phyloP scores from a whole-genome alignment of 1,140 invertebrate species.

The Drosophila baimaii region DNA sequence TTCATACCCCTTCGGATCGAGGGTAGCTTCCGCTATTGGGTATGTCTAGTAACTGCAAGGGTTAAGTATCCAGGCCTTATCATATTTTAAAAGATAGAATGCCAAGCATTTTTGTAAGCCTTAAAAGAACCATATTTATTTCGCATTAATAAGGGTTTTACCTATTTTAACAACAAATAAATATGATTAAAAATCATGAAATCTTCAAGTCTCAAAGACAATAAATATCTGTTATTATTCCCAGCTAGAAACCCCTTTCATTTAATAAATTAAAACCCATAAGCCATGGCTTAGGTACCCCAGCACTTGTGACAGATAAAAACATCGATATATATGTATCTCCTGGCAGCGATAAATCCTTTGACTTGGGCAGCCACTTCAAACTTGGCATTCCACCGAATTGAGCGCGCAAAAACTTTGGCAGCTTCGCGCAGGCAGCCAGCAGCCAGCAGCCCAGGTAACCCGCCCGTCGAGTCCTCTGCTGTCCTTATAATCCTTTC shows the following conservation, averaged over 20 bases:
- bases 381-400: constrained; percentile 27
- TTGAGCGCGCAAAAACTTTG: constrained; percentile 27
- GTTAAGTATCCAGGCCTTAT: accelerated
- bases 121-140: no score
- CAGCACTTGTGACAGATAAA: background rate
- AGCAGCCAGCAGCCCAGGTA: constrained; percentile 23
- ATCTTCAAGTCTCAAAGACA: background rate
- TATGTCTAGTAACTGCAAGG: background rate
- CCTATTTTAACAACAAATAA: no score
- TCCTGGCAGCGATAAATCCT: constrained; percentile 21
- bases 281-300: constrained; percentile 1
- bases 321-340: constrained; percentile 8
- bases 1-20: constrained; percentile 52
- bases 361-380: constrained; percentile 15
- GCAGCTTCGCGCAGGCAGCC: background rate
- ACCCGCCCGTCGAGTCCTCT: constrained; percentile 9
- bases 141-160: no score
- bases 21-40: constrained; percentile 25
- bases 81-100: background rate
- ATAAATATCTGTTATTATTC: background rate
- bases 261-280: constrained; percentile 3
- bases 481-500: constrained; percentile 7
- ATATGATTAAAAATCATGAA: no score
- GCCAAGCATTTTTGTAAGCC: no score
- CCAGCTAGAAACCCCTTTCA: background rate